phyloP scores from a whole-genome alignment of 1,140 invertebrate genomes.

The Trachymyrmex septentrionalis region DNA sequence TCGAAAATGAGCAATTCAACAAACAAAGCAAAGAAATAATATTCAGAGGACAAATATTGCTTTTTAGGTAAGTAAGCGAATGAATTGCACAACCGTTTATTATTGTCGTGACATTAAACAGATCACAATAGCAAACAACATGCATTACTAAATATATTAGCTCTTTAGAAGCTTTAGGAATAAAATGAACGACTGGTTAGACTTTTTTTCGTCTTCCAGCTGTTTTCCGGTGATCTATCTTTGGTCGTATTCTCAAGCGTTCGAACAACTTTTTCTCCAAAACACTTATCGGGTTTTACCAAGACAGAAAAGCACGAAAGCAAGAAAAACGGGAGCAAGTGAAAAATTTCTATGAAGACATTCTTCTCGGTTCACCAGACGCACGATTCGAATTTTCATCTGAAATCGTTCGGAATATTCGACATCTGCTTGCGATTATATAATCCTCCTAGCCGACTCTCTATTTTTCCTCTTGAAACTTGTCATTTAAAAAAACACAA shows the following conservation, averaged over 20 bases:
- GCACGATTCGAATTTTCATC: slow-evolving; percentile 37
- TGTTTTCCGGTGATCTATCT: slow-evolving; percentile 59
- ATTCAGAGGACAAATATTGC: not conserved
- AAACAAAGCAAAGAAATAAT: not conserved
- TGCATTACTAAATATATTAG: slow-evolving; percentile 2
- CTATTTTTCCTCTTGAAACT: not conserved
- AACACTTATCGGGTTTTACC: slow-evolving; percentile 57
- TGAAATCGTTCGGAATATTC: slow-evolving; percentile 38
- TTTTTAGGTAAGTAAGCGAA: not conserved
- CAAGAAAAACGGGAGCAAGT: slow-evolving; percentile 17
- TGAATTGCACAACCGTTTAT: slow-evolving; percentile 11
- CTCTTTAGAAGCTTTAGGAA: not conserved
- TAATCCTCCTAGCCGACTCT: slow-evolving; percentile 5
- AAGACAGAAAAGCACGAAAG: not conserved
- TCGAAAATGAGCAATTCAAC: not conserved
- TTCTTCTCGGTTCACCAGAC: slow-evolving; percentile 38
- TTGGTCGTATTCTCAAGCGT: slow-evolving; percentile 59
- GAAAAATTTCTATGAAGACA: slow-evolving; percentile 57
- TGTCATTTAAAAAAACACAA: not conserved
- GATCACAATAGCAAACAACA: not conserved
- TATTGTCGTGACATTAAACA: not conserved
- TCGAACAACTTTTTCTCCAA: slow-evolving; percentile 59
- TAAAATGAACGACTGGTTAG: slow-evolving; percentile 13
- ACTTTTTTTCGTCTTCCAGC: slow-evolving; percentile 32
- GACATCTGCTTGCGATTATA: slow-evolving; percentile 39